These are phyloP conservation scores for Pseudochirops corinnae DNA, from an alignment of 2,797 vertebrate species.

Conservation along the genomic window DNA sequence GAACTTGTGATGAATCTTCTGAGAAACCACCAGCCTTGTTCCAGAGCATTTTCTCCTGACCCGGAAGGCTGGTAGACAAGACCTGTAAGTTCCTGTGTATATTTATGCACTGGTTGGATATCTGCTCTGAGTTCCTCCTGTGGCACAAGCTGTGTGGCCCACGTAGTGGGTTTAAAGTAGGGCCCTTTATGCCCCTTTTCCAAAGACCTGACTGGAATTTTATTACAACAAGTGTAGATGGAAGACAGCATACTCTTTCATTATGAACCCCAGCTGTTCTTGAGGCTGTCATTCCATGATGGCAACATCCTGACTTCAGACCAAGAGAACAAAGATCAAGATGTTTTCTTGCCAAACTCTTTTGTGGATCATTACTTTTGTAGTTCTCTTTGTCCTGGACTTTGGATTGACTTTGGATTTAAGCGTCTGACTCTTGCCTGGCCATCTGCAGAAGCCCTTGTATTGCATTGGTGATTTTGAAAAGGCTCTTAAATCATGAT, in stretches of 20 bases:
- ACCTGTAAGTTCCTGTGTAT: not conserved
- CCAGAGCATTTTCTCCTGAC: not conserved
- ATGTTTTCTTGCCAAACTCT: slow-evolving; percentile 46
- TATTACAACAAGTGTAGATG: slow-evolving; percentile 36
- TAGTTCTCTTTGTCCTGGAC: slow-evolving; percentile 39
- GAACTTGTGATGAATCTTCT: slow-evolving; percentile 25
- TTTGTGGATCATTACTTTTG: slow-evolving; percentile 30
- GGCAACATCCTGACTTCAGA: slow-evolving; percentile 40
- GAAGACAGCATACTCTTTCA: slow-evolving; percentile 42
- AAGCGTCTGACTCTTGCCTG: slow-evolving; percentile 34
- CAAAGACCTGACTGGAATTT: slow-evolving; percentile 30
- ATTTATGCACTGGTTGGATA: slow-evolving; percentile 19
- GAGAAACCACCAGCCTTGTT: not conserved
- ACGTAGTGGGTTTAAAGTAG: slow-evolving; percentile 16
- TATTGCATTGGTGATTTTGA: slow-evolving; percentile 30
- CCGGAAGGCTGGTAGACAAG: slow-evolving; percentile 25
- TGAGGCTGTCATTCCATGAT: slow-evolving; percentile 40
- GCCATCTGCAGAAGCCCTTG: slow-evolving; percentile 16
- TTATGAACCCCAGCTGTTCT: slow-evolving; percentile 22
- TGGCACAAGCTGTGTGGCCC: not conserved
- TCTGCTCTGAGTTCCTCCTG: not conserved
- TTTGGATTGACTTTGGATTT: slow-evolving; percentile 50
- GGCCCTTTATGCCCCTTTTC: slow-evolving; percentile 2
- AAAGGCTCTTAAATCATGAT: slow-evolving; percentile 52
- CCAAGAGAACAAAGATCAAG: slow-evolving; percentile 34